Evolutionary conservation across 2,113 vertebrate genomes (phyloP).

Genomic region (Baryphthengus martii): DNA sequence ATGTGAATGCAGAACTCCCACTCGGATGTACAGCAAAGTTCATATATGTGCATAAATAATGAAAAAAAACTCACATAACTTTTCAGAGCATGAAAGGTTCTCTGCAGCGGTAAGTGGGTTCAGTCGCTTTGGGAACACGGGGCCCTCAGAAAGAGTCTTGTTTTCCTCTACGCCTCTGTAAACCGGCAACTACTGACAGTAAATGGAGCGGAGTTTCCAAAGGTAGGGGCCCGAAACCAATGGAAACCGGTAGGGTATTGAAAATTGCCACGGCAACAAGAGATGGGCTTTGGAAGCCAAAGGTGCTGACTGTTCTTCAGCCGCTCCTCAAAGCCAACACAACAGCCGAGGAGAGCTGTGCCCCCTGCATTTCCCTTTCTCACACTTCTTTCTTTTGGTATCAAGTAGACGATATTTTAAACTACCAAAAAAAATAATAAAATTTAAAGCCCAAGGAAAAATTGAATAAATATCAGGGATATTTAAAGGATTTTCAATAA

Average conservation of each 20-base stretch:
- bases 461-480: too few relatives aligned
- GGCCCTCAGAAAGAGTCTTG: background rate
- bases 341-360: background rate
- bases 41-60: constrained; percentile 79
- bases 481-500: too few relatives aligned
- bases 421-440: too few relatives aligned
- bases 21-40: constrained; percentile 78
- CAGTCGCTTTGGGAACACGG: background rate
- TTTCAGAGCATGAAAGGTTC: constrained; percentile 63
- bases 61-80: constrained; percentile 42
- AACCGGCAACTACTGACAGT: fast-evolving
- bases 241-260: fast-evolving
- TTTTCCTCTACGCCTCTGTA: background rate
- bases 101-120: constrained; percentile 55
- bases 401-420: background rate
- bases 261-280: background rate
- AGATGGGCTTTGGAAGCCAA: background rate
- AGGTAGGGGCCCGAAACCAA: background rate
- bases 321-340: fast-evolving
- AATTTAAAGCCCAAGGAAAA: too few relatives aligned
- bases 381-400: background rate
- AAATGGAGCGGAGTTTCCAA: fast-evolving
- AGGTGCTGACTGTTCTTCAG: background rate
- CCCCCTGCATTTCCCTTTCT: fast-evolving
- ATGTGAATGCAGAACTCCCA: constrained; percentile 84